A percentile compares a stretch with the other conserved stretches of the same genome.
These are phyloP conservation scores for Tethya wilhelma DNA, from an alignment of 37 sponge, comb jelly and placozoan genomes.

Conservation along the genomic window DNA sequence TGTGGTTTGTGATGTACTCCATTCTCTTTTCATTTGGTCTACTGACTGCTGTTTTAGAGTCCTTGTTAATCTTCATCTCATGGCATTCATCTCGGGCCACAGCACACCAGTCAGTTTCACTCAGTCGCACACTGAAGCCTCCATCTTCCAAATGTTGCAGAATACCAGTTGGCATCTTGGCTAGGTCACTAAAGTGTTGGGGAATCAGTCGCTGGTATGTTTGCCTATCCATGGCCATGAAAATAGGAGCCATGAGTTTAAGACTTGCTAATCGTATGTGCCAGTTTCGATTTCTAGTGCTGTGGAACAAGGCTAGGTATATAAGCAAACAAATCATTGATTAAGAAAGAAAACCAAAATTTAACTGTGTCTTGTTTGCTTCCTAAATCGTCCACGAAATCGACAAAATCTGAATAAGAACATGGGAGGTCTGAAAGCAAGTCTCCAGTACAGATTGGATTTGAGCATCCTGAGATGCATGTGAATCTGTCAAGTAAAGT, in stretches of 20 bases:
- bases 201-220: conserved; percentile 17
- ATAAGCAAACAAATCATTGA: conserved; percentile 1
- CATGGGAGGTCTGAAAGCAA: no score
- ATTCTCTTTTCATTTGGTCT: conserved; percentile 11
- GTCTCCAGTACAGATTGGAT: no score
- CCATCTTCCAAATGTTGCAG: conserved; percentile 8
- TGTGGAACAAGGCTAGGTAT: neutral
- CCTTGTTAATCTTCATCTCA: conserved; percentile 41
- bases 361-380: conserved; percentile 13
- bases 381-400: conserved; percentile 2
- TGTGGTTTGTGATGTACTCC: conserved; percentile 8
- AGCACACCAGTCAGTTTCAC: conserved; percentile 3
- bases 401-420: neutral
- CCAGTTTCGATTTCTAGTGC: conserved; percentile 16
- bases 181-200: neutral
- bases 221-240: conserved; percentile 10
- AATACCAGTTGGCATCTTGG: conserved; percentile 2
- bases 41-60: conserved; percentile 15
- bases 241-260: conserved; percentile 17
- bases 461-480: no score
- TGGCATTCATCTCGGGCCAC: conserved; percentile 41
- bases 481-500: no score
- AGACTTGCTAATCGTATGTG: neutral
- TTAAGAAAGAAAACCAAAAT: conserved; percentile 2
- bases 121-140: conserved; percentile 9